Evolutionary conservation across 2,113 vertebrate genomes (phyloP).

Genomic region (Cairina moschata): DNA sequence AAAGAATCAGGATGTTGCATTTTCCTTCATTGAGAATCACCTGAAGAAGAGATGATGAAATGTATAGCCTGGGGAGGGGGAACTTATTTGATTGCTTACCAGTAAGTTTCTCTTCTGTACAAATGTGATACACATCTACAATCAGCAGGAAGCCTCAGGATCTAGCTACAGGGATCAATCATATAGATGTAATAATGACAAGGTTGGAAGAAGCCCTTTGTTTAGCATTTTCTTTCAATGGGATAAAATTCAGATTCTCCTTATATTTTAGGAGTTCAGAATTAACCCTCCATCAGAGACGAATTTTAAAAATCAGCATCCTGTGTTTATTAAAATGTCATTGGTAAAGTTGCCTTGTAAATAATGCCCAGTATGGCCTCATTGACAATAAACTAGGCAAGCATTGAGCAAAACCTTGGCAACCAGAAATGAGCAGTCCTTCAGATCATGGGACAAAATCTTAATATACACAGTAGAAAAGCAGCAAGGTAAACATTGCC

Average conservation of each 20-base stretch:
- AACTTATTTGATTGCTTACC: not conserved
- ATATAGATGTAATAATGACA: not conserved
- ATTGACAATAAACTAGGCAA: not conserved
- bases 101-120: not conserved
- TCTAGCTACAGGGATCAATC: not conserved
- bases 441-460: not conserved
- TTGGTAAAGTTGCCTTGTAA: not conserved
- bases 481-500: not conserved
- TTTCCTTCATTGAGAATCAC: not conserved
- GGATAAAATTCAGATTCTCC: not conserved
- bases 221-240: not conserved
- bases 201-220: not conserved
- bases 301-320: not conserved
- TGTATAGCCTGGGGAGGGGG: not conserved
- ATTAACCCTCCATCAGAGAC: not conserved
- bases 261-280: not conserved
- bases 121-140: not conserved
- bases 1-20: not conserved
- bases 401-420: not conserved
- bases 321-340: slow-evolving; percentile 14
- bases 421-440: not conserved
- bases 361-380: not conserved
- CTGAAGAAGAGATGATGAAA: not conserved
- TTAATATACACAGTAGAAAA: not conserved
- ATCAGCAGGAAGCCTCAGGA: not conserved